Evolutionary conservation across 2,888 invertebrate species (phyloP).

Genomic region (Diarsia mendica): DNA sequence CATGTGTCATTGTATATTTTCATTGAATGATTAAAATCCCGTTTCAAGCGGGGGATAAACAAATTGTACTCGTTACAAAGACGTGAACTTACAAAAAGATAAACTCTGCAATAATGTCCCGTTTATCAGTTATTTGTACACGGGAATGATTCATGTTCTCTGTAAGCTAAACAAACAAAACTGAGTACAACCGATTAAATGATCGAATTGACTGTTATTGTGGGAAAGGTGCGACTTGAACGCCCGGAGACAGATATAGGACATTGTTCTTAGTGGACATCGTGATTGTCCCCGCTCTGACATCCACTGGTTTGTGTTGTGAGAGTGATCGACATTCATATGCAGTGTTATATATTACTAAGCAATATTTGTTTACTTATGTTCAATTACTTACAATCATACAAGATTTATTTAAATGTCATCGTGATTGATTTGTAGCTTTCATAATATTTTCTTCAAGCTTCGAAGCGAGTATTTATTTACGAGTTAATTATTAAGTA

Average conservation of each 20-base stretch:
- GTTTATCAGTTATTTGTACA: slow-evolving; percentile 11
- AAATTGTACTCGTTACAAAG: slow-evolving; percentile 14
- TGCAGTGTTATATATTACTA: not conserved
- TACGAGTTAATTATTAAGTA: not conserved
- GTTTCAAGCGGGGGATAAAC: slow-evolving; percentile 15
- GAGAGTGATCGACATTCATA: slow-evolving; percentile 37
- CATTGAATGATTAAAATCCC: slow-evolving; percentile 31
- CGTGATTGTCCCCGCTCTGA: slow-evolving; percentile 21
- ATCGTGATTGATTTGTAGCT: too few relatives aligned
- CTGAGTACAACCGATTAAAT: slow-evolving; percentile 14
- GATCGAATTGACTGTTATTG: slow-evolving; percentile 22
- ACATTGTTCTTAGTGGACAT: slow-evolving; percentile 21
- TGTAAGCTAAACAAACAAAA: slow-evolving; percentile 22
- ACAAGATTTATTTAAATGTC: slow-evolving; percentile 1
- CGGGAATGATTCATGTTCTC: slow-evolving; percentile 43
- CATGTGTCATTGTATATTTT: slow-evolving; percentile 50
- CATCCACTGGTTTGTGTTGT: slow-evolving; percentile 8
- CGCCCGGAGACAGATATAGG: slow-evolving; percentile 39
- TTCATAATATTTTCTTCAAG: not conserved
- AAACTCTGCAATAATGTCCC: slow-evolving; percentile 13
- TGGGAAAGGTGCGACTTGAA: slow-evolving; percentile 22
- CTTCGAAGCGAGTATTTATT: not conserved
- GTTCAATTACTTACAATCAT: slow-evolving; percentile 1
- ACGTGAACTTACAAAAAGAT: slow-evolving; percentile 8
- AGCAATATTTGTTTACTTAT: slow-evolving; percentile 5